Conservation (phyloP, 1,140 invertebrate species). For the Nasonia vitripennis region DNA sequence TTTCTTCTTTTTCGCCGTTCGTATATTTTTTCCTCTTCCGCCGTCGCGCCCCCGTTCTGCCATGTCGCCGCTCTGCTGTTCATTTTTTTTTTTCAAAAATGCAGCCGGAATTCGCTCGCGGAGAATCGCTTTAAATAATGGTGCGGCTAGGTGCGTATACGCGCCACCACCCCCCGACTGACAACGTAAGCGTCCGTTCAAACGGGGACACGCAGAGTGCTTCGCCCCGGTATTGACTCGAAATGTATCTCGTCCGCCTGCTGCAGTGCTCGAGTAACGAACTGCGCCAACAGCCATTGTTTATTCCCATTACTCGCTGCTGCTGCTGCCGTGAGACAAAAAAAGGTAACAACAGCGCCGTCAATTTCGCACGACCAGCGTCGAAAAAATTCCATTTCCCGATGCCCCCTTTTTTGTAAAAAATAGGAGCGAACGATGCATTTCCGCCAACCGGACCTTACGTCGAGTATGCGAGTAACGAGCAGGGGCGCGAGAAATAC, state of each 20-base stretch:
- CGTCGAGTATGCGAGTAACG: background rate
- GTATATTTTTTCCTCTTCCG: background rate
- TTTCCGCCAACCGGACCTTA: slow-evolving; percentile 3
- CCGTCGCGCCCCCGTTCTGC: background rate
- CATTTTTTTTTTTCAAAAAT: slow-evolving; percentile 7
- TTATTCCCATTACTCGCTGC: slow-evolving; percentile 1
- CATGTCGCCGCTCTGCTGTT: background rate
- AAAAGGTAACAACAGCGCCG: background rate
- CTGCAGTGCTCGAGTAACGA: background rate
- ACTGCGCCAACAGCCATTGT: background rate
- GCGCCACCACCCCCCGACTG: too few relatives aligned
- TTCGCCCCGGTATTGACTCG: slow-evolving; percentile 7
- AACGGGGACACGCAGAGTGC: slow-evolving; percentile 9
- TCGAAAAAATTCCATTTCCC: background rate
- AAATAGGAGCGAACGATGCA: background rate
- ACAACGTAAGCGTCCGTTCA: background rate
- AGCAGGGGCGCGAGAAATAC: slow-evolving; percentile 2
- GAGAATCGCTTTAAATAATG: slow-evolving; percentile 34
- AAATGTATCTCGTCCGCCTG: slow-evolving; percentile 3
- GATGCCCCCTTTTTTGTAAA: background rate
- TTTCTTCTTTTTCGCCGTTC: background rate
- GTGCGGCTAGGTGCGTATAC: background rate
- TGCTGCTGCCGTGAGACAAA: background rate
- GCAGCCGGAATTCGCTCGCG: background rate
- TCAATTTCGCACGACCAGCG: background rate